A percentile compares a stretch with the other conserved stretches of the same genome.
Evolutionary conservation across 64 coral and sea anemone species (phyloP).

Genomic region (Dendrophyllia cribrosa): DNA sequence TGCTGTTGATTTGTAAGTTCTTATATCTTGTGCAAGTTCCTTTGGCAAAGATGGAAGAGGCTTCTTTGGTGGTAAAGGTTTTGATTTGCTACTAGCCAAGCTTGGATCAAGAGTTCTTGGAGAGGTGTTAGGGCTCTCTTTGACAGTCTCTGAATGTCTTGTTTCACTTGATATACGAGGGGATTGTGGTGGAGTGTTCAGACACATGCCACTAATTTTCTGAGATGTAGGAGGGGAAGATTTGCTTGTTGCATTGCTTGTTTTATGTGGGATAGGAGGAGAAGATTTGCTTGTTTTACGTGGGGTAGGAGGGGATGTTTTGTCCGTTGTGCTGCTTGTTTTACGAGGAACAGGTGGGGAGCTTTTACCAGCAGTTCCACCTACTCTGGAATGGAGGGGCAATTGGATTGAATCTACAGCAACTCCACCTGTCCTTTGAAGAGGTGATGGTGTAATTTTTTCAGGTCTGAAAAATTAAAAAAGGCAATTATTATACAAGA

Average conservation of each 20-base stretch:
- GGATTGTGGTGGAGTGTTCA: neutral
- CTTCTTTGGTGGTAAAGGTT: conserved; percentile 39
- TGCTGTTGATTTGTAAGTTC: neutral
- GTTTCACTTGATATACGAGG: neutral
- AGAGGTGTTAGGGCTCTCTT: neutral
- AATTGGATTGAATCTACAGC: neutral
- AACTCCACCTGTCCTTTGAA: neutral
- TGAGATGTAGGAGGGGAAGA: neutral
- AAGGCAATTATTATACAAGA: too few species aligned
- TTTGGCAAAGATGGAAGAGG: conserved; percentile 49
- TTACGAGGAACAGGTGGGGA: conserved; percentile 3
- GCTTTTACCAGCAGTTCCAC: neutral
- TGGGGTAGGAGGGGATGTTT: neutral
- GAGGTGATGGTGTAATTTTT: neutral
- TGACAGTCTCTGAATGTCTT: neutral
- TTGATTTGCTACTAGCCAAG: neutral
- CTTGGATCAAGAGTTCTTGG: conserved; percentile 2
- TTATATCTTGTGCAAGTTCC: neutral
- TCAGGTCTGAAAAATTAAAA: conserved; percentile 1
- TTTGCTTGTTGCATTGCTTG: neutral
- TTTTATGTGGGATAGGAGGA: neutral
- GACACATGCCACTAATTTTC: neutral
- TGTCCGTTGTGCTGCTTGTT: neutral
- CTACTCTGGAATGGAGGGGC: neutral
- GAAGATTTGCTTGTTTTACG: conserved; percentile 1